Base-by-base conservation (phyloP, 2,797 vertebrate species). In the Micropoecilia bifurca region DNA sequence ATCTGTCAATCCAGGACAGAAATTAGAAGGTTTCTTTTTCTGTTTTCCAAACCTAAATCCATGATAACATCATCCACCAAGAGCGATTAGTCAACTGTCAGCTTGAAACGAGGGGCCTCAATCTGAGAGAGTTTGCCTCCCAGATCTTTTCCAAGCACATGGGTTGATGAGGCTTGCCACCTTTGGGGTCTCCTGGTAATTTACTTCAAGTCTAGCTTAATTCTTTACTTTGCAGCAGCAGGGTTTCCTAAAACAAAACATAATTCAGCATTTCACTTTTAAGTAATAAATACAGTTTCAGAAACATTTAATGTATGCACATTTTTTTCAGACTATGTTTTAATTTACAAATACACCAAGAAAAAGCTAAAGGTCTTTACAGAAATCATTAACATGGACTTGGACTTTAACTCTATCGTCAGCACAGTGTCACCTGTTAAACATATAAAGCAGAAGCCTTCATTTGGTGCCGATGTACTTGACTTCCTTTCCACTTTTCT, bases 401-500 rank as follows among this genome's bases (percentile, higher is more conserved):
- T 4, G 9, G 13, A 74, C 36, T 82, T 30, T 14, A 78, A 47
- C 22, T 30, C 22, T 7, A 12, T 3, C 2, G 6, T 41, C 69
- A 0, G 8, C 55, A 18, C 25, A 18, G 0, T 47, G 41, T 91
- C 85, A 93, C 92, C 89, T 90, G 87, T 45, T 83, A 36, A 43
- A 50, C 47, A 2, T 3, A 71, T 2, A 12, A 18, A 28, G 55
- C 53, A n/a, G 66, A 1, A 16, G 76, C 80, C 63, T 90, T 93
- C 95, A 97, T 76, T 98, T 98, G 20, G 95, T 88, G 77, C 97
- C 97, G 0, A 97, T 91, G 92, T 99, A 98, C 82, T 95, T 97
- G 36, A 97, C 93, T 0, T 94, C 91, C 92, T 99, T 99, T 74
- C 98, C 98, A 1, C 96, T 97, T 90, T 99, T 99, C 94, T 96